These are phyloP conservation scores for Acromyrmex heyeri DNA, from an alignment of 1,140 invertebrate species.

Conservation along the genomic window DNA sequence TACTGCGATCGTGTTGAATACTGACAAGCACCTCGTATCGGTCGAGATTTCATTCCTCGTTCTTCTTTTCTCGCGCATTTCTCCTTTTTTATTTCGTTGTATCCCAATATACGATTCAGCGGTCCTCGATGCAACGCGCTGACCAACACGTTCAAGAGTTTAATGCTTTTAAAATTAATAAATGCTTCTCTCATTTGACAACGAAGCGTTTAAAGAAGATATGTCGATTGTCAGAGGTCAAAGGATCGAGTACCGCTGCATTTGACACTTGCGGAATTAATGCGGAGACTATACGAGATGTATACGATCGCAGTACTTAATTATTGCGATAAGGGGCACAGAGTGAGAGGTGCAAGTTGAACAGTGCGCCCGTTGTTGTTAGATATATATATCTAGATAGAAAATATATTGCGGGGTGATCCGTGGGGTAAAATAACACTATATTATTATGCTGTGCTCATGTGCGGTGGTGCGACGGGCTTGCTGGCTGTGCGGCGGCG, in stretches of 20 bases:
- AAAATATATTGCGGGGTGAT: constrained; percentile 58
- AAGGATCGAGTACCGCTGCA: constrained; percentile 10
- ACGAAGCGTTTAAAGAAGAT: not conserved
- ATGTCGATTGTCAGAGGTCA: not conserved
- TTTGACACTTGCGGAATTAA: constrained; percentile 45
- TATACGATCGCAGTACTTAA: constrained; percentile 62
- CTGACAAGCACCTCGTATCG: constrained; percentile 24
- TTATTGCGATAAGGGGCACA: constrained; percentile 57
- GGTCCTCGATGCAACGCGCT: not conserved
- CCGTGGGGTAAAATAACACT: constrained; percentile 59
- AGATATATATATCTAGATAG: constrained; percentile 70
- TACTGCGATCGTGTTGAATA: constrained; percentile 69
- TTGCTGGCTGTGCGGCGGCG: constrained; percentile 69
- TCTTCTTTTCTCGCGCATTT: not conserved
- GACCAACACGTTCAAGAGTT: not conserved
- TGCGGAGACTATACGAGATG: constrained; percentile 5
- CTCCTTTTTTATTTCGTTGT: not conserved
- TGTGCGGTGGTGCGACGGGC: constrained; percentile 75
- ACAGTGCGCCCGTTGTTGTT: constrained; percentile 67
- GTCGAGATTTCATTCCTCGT: constrained; percentile 13
- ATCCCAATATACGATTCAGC: not conserved
- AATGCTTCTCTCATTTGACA: not conserved
- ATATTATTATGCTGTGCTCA: constrained; percentile 77
- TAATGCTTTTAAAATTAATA: not conserved
- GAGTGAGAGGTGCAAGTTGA: constrained; percentile 62